Conservation (phyloP, 2,888 invertebrate genomes). For the Lydus trimaculatus region DNA sequence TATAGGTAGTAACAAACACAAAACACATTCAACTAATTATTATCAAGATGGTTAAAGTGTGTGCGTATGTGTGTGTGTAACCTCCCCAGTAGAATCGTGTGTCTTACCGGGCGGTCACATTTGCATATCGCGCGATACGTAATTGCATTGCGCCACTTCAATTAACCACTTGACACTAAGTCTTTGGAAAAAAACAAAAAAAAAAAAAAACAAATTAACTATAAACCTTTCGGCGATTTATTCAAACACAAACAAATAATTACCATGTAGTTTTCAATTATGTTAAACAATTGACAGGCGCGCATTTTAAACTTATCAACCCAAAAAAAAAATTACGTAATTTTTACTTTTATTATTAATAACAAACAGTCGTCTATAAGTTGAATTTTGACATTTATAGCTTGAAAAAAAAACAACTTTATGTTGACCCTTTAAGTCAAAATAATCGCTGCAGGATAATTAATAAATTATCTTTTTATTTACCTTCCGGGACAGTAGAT, state of each 20-base stretch:
- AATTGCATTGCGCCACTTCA: constrained; percentile 42
- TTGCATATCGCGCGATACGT: constrained; percentile 45
- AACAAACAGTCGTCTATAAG: neutral
- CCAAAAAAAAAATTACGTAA: no score
- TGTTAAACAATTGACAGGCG: no score
- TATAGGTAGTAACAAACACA: neutral
- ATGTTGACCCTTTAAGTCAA: neutral
- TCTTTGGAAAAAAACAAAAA: no score
- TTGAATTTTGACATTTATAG: neutral
- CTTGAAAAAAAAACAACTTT: neutral
- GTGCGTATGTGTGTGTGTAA: no score
- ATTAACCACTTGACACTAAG: constrained; percentile 36
- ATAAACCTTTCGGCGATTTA: neutral
- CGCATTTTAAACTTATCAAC: no score
- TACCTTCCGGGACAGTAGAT: constrained; percentile 1
- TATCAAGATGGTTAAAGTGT: constrained; percentile 2
- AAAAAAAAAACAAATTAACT: neutral
- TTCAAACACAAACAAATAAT: neutral
- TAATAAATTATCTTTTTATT: constrained; percentile 6
- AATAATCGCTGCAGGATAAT: constrained; percentile 6
- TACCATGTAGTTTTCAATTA: no score
- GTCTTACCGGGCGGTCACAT: constrained; percentile 41
- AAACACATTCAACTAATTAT: neutral
- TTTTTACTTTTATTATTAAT: constrained; percentile 2
- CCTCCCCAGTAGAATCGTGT: constrained; percentile 25